phyloP scores from a whole-genome alignment of 2,113 vertebrate species.

The Tautogolabrus adspersus region DNA sequence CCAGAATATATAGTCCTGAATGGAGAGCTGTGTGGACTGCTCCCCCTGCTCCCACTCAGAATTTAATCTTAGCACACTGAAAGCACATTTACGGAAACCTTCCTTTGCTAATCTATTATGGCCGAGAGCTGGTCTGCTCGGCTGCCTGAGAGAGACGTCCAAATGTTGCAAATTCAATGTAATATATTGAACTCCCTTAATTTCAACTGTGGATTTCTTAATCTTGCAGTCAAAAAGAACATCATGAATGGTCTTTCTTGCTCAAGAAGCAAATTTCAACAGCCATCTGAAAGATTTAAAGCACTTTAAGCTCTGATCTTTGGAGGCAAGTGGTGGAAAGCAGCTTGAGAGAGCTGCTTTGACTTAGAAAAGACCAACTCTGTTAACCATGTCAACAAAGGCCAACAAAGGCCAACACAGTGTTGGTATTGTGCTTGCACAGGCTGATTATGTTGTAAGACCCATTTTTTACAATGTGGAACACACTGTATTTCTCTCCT shows the following conservation, averaged over 20 bases:
- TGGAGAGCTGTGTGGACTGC: conserved; percentile 38
- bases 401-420: conserved; percentile 65
- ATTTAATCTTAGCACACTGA: conserved; percentile 56
- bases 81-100: conserved; percentile 57
- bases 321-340: conserved; percentile 26
- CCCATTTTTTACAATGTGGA: conserved; percentile 29
- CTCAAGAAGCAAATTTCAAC: conserved; percentile 9
- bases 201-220: conserved; percentile 30
- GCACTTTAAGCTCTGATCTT: conserved; percentile 19
- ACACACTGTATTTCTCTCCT: conserved; percentile 11
- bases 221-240: conserved; percentile 25
- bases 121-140: conserved; percentile 38
- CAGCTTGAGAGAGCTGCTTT: conserved; percentile 35
- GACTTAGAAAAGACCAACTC: conserved; percentile 23
- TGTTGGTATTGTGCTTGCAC: conserved; percentile 53
- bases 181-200: conserved; percentile 17
- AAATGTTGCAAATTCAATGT: conserved; percentile 44
- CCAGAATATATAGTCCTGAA: conserved; percentile 52
- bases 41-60: conserved; percentile 48
- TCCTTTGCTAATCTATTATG: conserved; percentile 54
- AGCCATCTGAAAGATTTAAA: conserved; percentile 28
- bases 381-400: conserved; percentile 60
- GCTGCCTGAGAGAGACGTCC: conserved; percentile 10
- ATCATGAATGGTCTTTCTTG: conserved; percentile 8
- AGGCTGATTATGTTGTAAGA: conserved; percentile 65